These are phyloP conservation scores for Troides helena DNA, from an alignment of 2,888 invertebrate genomes.

Conservation along the genomic window DNA sequence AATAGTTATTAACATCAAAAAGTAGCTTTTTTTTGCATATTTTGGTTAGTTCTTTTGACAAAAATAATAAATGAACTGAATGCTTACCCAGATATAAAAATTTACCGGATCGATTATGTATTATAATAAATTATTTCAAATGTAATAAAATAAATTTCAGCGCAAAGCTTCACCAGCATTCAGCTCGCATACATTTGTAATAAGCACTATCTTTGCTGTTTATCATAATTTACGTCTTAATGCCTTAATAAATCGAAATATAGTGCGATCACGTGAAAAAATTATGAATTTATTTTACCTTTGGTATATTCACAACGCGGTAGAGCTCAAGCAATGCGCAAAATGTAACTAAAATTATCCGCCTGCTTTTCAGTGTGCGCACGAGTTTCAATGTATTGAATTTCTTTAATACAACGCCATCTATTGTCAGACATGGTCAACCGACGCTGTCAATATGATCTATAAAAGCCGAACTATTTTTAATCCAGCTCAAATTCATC, in stretches of 20 bases:
- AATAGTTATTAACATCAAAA: no score
- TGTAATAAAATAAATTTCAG: background rate
- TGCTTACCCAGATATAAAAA: no score
- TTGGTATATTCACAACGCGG: conserved; percentile 30
- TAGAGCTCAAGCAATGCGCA: conserved; percentile 36
- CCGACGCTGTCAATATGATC: background rate
- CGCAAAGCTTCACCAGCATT: background rate
- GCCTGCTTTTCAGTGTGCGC: conserved; percentile 30
- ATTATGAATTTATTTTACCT: conserved; percentile 19
- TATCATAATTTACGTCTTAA: background rate
- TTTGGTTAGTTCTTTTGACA: no score
- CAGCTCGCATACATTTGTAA: background rate
- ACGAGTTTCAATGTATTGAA: background rate
- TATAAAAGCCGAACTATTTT: background rate
- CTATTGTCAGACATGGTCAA: background rate
- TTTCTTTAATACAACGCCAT: background rate
- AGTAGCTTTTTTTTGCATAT: no score
- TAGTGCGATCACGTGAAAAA: background rate
- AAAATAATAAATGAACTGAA: no score
- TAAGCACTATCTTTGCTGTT: background rate
- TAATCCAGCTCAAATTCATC: no score
- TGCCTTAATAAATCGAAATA: no score
- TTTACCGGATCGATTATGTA: no score
- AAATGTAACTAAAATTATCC: conserved; percentile 52
- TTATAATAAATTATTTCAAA: background rate